Evolutionary conservation across 2,888 invertebrate species (phyloP).

Genomic region (Pantelozetes paolii): DNA sequence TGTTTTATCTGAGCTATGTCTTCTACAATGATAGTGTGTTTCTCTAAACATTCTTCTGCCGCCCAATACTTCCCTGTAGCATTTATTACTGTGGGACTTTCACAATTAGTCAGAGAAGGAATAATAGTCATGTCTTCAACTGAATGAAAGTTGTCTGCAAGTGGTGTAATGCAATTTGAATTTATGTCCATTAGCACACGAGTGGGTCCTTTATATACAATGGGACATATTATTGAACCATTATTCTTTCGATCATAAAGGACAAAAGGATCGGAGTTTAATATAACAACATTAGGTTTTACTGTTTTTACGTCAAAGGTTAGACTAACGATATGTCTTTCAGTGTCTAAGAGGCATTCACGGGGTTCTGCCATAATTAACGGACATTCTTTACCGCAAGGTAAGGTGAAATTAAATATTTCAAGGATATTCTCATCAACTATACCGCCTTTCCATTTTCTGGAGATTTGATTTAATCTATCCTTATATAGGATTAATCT

Average conservation of each 20-base stretch:
- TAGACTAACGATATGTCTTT: background rate
- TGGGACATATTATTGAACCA: background rate
- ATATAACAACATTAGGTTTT: background rate
- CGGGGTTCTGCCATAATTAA: background rate
- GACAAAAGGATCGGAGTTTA: background rate
- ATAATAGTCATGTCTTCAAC: background rate
- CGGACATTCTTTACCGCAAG: background rate
- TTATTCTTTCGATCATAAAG: background rate
- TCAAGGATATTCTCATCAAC: background rate
- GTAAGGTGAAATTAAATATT: background rate
- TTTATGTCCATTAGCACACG: background rate
- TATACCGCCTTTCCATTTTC: background rate
- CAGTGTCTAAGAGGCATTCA: background rate
- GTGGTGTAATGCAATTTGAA: background rate
- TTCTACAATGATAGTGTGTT: background rate
- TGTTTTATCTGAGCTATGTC: slow-evolving; percentile 4
- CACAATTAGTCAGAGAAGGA: too few relatives aligned
- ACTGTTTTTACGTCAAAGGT: background rate
- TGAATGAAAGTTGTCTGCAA: background rate
- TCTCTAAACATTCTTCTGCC: background rate
- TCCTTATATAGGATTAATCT: background rate
- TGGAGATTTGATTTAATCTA: background rate
- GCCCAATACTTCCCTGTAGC: background rate
- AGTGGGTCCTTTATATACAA: background rate
- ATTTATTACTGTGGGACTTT: too few relatives aligned